phyloP scores from a whole-genome alignment of 1,140 invertebrate species.

The Eurosta solidaginis region DNA sequence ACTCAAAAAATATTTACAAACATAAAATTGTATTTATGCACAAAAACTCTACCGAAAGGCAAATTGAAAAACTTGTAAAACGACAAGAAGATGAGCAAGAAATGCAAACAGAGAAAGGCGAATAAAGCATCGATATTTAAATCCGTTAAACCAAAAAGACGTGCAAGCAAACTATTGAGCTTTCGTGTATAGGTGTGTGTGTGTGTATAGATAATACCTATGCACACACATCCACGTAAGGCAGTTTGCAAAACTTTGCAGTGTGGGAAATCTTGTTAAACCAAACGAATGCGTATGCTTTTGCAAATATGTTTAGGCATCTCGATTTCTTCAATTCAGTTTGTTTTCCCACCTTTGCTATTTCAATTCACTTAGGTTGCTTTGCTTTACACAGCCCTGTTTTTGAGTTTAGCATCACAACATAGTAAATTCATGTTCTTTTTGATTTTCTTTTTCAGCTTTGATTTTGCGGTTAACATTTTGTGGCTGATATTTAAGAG shows the following conservation, averaged over 20 bases:
- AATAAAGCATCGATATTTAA: neutral
- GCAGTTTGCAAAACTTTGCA: neutral
- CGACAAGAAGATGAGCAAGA: neutral
- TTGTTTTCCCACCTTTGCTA: neutral
- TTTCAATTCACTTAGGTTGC: neutral
- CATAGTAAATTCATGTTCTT: no score
- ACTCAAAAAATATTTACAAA: neutral
- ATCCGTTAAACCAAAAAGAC: slow-evolving; percentile 1
- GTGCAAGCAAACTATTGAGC: neutral
- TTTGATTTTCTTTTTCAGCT: neutral
- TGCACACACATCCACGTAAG: neutral
- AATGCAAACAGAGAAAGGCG: neutral
- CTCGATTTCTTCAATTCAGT: neutral
- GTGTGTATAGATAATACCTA: no score
- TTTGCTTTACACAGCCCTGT: neutral
- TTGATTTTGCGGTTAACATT: slow-evolving; percentile 11
- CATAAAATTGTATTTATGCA: neutral
- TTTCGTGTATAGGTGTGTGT: neutral
- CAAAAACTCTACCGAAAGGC: neutral
- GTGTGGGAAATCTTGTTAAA: neutral
- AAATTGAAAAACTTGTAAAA: slow-evolving; percentile 15
- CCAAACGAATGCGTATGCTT: neutral
- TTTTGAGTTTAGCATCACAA: neutral
- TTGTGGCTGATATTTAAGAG: neutral
- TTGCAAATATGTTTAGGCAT: neutral